phyloP scores from a whole-genome alignment of 2,888 invertebrate species.

The Trichogramma evanescens region DNA sequence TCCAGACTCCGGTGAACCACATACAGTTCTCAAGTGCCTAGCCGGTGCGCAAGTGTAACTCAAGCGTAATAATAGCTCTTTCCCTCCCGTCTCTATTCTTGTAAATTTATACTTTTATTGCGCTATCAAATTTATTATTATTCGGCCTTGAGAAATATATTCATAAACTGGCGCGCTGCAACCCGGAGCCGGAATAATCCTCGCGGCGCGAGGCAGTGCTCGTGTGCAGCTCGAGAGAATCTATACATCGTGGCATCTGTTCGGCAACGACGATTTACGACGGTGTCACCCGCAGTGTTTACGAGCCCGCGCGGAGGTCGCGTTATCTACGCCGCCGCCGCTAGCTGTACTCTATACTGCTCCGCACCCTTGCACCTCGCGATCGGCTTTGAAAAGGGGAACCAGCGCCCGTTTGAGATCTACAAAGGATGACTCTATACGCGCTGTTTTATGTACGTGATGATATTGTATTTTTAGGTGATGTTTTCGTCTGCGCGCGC shows the following conservation, averaged over 20 bases:
- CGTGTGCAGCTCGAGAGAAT: neutral
- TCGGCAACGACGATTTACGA: slow-evolving; percentile 8
- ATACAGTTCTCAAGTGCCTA: no score
- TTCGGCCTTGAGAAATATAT: no score
- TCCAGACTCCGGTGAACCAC: no score
- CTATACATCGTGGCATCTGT: neutral
- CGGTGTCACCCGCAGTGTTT: slow-evolving; percentile 5
- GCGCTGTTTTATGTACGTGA: slow-evolving; percentile 2
- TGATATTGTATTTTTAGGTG: neutral
- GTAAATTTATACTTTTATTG: no score
- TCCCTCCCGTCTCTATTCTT: no score
- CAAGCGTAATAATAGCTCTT: no score
- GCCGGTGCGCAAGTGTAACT: no score
- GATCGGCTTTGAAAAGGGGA: neutral
- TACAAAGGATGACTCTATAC: slow-evolving; percentile 7
- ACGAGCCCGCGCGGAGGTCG: neutral
- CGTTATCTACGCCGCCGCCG: slow-evolving; percentile 10
- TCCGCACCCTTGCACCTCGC: neutral
- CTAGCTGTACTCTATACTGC: neutral
- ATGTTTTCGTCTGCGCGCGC: no score
- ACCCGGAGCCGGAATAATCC: no score
- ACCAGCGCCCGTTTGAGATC: neutral
- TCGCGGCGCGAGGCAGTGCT: no score
- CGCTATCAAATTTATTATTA: no score
- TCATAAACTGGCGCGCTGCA: no score